Conservation (phyloP, 1,140 invertebrate species). For the Schlechtendalia chinensis region DNA sequence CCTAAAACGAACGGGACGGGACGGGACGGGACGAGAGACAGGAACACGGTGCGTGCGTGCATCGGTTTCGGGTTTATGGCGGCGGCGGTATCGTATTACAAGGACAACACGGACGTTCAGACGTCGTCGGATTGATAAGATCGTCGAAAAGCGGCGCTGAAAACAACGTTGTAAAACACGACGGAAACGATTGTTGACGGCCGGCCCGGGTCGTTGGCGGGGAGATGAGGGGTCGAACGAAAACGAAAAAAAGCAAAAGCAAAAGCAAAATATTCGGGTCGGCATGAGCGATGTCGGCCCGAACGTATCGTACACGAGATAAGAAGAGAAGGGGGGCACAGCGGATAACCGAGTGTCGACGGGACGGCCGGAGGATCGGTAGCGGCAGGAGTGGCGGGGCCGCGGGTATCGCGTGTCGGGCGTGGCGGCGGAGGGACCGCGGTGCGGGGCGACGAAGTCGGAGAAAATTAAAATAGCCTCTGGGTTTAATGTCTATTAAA, state of each 20-base stretch:
- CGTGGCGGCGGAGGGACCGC: too few relatives aligned
- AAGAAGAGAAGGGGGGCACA: constrained; percentile 7
- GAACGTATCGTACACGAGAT: neutral
- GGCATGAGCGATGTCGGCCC: neutral
- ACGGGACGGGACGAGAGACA: too few relatives aligned
- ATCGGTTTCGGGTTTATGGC: too few relatives aligned
- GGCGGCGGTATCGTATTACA: too few relatives aligned
- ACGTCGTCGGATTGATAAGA: constrained; percentile 18
- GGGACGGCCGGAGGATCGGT: neutral
- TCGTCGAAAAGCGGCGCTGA: constrained; percentile 29
- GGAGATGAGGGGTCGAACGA: neutral
- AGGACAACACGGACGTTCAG: too few relatives aligned
- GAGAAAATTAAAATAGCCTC: constrained; percentile 50
- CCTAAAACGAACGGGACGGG: too few relatives aligned
- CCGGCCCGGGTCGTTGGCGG: too few relatives aligned
- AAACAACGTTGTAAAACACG: constrained; percentile 13
- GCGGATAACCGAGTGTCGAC: neutral
- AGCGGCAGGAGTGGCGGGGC: neutral
- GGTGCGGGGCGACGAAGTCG: neutral
- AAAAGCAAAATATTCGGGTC: neutral
- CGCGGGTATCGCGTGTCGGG: too few relatives aligned
- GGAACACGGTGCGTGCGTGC: too few relatives aligned
- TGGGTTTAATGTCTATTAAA: constrained; percentile 50
- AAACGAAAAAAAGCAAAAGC: neutral
- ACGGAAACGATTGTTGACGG: constrained; percentile 8